A percentile compares a stretch with the other conserved stretches of the same genome.
Conservation (phyloP, 2,888 invertebrate genomes). For the Cylloceria caligata region DNA sequence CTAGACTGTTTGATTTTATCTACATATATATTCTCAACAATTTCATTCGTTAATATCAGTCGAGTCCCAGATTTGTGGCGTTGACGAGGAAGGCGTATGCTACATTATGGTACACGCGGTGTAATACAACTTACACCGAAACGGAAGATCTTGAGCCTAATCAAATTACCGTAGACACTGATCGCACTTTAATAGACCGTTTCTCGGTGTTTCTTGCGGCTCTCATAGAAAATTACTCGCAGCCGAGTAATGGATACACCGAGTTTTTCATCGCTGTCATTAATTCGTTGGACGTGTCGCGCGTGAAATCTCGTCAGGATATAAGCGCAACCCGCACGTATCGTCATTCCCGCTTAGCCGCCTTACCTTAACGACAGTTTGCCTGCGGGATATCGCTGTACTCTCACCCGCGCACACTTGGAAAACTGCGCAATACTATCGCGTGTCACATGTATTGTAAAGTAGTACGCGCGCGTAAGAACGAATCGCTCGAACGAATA, state of each 20-base stretch:
- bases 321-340: slow-evolving; percentile 32
- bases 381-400: slow-evolving; percentile 14
- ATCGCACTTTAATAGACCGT: slow-evolving; percentile 69
- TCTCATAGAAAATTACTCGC: slow-evolving; percentile 62
- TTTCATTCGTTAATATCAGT: not conserved
- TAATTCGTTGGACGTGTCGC: slow-evolving; percentile 58
- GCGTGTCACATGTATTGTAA: slow-evolving; percentile 19
- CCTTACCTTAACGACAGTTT: slow-evolving; percentile 52
- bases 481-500: slow-evolving; percentile 17
- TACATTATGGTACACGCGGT: slow-evolving; percentile 20
- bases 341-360: slow-evolving; percentile 23
- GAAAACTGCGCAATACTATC: slow-evolving; percentile 37
- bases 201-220: slow-evolving; percentile 57
- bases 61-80: not conserved
- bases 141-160: slow-evolving; percentile 67
- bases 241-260: slow-evolving; percentile 52
- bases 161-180: slow-evolving; percentile 68
- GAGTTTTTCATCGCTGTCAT: slow-evolving; percentile 60
- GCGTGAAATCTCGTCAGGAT: slow-evolving; percentile 33
- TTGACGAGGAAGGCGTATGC: not conserved
- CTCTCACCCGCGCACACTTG: not conserved
- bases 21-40: too few species aligned
- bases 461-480: slow-evolving; percentile 6
- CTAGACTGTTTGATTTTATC: too few species aligned
- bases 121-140: slow-evolving; percentile 12